Evolutionary conservation across 2,797 vertebrate genomes (phyloP).

Genomic region (Hippopotamyrus pictus): DNA sequence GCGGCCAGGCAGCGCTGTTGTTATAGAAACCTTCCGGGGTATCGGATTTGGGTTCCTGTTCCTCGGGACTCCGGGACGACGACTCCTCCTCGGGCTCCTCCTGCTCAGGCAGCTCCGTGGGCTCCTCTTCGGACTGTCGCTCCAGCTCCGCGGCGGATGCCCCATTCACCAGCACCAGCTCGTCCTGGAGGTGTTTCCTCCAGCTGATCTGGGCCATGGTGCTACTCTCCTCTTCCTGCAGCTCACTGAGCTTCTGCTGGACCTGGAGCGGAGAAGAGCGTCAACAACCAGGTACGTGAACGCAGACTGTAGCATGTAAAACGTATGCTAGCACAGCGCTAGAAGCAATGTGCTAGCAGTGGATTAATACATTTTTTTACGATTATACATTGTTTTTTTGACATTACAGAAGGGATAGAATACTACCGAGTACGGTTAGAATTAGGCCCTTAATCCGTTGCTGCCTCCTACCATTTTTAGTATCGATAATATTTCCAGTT

Average conservation of each 20-base stretch:
- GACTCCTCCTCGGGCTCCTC: constrained; percentile 57
- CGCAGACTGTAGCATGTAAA: background rate
- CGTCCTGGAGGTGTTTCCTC: constrained; percentile 71
- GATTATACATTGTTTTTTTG: background rate
- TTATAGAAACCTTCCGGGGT: constrained; percentile 56
- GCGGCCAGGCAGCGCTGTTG: constrained; percentile 44
- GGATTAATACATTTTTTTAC: background rate
- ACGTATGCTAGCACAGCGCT: background rate
- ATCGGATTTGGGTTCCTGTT: constrained; percentile 58
- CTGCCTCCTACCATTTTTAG: background rate
- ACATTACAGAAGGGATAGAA: background rate
- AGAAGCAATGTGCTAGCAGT: background rate
- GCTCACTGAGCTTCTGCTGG: constrained; percentile 76
- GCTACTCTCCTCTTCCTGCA: constrained; percentile 75
- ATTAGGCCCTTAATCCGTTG: background rate
- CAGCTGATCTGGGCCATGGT: constrained; percentile 73
- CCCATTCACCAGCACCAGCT: constrained; percentile 83
- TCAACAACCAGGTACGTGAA: background rate
- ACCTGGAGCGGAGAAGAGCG: constrained; percentile 54
- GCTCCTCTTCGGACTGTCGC: constrained; percentile 34
- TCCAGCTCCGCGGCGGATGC: constrained; percentile 40
- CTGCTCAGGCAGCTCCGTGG: constrained; percentile 4
- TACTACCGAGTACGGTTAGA: background rate
- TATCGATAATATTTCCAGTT: background rate
- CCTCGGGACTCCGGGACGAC: constrained; percentile 58